Percentiles rank a stretch among this genome's conserved stretches.
phyloP scores from a whole-genome alignment of 2,113 vertebrate species.

The Lophura nycthemera region DNA sequence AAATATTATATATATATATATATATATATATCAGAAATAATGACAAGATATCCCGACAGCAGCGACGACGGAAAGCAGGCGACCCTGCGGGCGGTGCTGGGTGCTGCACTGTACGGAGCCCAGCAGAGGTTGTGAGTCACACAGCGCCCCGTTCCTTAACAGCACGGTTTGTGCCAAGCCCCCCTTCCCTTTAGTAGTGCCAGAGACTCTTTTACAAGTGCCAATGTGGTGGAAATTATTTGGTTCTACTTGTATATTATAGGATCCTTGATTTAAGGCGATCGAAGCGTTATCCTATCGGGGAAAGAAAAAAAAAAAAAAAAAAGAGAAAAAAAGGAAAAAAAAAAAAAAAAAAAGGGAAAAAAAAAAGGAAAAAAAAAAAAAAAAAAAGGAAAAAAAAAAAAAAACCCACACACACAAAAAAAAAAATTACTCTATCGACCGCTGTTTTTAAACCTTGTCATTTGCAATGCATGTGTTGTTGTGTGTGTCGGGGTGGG shows the following conservation, averaged over 20 bases:
- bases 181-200: slow-evolving; percentile 71
- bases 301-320: too few relatives aligned
- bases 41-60: background rate
- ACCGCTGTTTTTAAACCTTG: slow-evolving; percentile 82
- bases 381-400: too few relatives aligned
- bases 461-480: slow-evolving; percentile 81
- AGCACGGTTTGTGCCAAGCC: slow-evolving; percentile 69
- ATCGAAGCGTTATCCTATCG: slow-evolving; percentile 79
- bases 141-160: slow-evolving; percentile 42
- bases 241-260: slow-evolving; percentile 78
- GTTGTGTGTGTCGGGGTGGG: slow-evolving; percentile 65
- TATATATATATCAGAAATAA: background rate
- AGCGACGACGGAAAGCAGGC: background rate
- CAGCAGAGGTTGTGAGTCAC: slow-evolving; percentile 67
- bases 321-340: too few relatives aligned
- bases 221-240: slow-evolving; percentile 67
- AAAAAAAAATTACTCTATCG: too few relatives aligned
- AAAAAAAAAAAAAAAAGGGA: too few relatives aligned
- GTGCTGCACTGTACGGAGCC: slow-evolving; percentile 6
- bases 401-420: too few relatives aligned
- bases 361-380: too few relatives aligned
- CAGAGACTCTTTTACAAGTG: slow-evolving; percentile 79
- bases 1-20: too few relatives aligned
- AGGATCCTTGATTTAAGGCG: slow-evolving; percentile 74
- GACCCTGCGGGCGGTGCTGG: slow-evolving; percentile 15